phyloP scores from a whole-genome alignment of 2,888 invertebrate species.

The Neria commutata region DNA sequence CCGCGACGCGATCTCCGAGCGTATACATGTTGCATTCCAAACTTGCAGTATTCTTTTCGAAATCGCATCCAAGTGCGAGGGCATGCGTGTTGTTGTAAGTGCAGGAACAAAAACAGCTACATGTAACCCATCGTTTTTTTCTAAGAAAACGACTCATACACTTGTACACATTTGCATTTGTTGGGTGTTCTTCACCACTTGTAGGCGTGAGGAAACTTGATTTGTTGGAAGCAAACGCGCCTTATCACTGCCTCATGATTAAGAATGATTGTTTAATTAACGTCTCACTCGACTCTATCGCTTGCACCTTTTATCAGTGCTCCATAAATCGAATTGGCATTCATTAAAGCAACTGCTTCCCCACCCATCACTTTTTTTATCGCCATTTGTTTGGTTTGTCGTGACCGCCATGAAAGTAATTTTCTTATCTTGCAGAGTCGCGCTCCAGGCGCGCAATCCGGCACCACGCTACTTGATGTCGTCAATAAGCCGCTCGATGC shows the following conservation, averaged over 20 bases:
- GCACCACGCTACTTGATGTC: constrained; percentile 68
- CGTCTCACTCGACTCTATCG: too few species aligned
- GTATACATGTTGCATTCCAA: constrained; percentile 77
- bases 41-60: constrained; percentile 67
- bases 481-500: constrained; percentile 69
- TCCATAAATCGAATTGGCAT: too few species aligned
- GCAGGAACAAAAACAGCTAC: not conserved
- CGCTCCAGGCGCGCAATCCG: constrained; percentile 77
- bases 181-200: too few species aligned
- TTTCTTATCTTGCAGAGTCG: constrained; percentile 68
- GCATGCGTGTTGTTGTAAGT: constrained; percentile 74
- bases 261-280: not conserved
- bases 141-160: too few species aligned
- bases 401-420: too few species aligned
- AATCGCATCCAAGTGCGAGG: constrained; percentile 66
- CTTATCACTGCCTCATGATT: not conserved
- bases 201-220: too few species aligned
- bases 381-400: too few species aligned
- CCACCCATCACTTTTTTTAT: too few species aligned
- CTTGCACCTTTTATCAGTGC: too few species aligned
- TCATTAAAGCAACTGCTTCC: too few species aligned
- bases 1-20: constrained; percentile 72
- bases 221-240: too few species aligned
- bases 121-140: not conserved
- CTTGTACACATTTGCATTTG: too few species aligned